Base-by-base conservation (phyloP, 1,140 invertebrate genomes). In the Hycleus phaleratus region DNA sequence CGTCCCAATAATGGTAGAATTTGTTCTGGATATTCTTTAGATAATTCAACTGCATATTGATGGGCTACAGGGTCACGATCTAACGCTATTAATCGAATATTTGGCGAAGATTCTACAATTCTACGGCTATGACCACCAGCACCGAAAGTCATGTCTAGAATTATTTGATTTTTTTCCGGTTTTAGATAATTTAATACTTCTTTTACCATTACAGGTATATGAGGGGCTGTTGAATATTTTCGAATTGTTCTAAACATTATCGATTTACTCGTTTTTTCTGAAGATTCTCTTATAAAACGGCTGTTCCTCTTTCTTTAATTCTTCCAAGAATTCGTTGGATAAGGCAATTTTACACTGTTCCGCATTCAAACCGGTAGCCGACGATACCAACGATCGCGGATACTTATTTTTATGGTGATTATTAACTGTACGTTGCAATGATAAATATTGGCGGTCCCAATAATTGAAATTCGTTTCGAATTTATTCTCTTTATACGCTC, bases 141-240 rank as follows among this genome's bases (percentile, higher is more conserved):
- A 43, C 95, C 94, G 81, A 96, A 97, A 26, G 95, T 97, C 90
- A 93, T 92, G 68, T 95, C 92, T 49, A 74, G 51, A 46, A 95
- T 77, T 55, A 86, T 82, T 61, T 87, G 79, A 55, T 81, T 74
- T 42, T 81, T 73, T 54, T 73, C 64, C 2, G 85, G 82, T 51
- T 86, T 78, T 26, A 91, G 71, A 67, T 84, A 83, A 52, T 84
- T 70, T 52, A 91, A 65, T 0, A 87, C 83, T 75, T 89, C 83
- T 51, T 85, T 75, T 43, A 77, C 72, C 79, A 91, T 83, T 26
- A 91, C 87, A 49, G 90, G 88, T 26, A 77, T 75, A 70, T 91
- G 88, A 43, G 70, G 70, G 39, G 50, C 25, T 46, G 39, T 58
- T 50, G 43, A 59, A 52, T 45, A 56, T 49, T 51, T 55, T 59